Evolutionary conservation across 1,140 invertebrate genomes (phyloP).

Genomic region (Zophobas morio): DNA sequence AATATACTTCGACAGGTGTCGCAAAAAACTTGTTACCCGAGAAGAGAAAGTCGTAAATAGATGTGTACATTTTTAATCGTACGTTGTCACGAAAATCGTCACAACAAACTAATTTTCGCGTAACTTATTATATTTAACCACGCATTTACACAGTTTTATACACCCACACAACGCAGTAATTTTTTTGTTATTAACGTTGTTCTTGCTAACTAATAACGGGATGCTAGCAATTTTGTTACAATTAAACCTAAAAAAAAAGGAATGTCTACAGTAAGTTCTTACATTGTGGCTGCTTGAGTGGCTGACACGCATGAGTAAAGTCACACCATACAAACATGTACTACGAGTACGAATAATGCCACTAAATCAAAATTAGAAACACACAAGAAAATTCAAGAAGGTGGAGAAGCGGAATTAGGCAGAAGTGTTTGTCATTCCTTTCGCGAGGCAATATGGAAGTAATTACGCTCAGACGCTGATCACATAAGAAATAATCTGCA

Average conservation of each 20-base stretch:
- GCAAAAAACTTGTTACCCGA: not conserved
- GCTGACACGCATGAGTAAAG: not conserved
- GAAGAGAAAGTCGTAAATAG: slow-evolving; percentile 1
- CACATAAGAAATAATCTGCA: slow-evolving; percentile 2
- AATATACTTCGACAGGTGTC: not conserved
- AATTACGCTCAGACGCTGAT: slow-evolving; percentile 1
- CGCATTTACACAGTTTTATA: not conserved
- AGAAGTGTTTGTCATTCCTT: not conserved
- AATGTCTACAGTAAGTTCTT: not conserved
- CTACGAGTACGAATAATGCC: not conserved
- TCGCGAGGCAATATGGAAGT: not conserved
- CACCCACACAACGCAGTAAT: slow-evolving; percentile 1
- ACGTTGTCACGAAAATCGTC: not conserved
- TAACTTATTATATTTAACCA: not conserved
- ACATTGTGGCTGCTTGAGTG: not conserved
- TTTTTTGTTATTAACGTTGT: slow-evolving; percentile 21
- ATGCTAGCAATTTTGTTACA: slow-evolving; percentile 25
- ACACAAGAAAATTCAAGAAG: no score
- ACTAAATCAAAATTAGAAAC: no score
- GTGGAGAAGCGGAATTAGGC: no score
- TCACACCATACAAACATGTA: not conserved
- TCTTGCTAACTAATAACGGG: slow-evolving; percentile 34
- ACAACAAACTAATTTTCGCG: not conserved
- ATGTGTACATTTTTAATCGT: not conserved
- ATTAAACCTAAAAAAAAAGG: slow-evolving; percentile 1